A percentile compares a stretch with the other conserved stretches of the same genome.
phyloP scores from a whole-genome alignment of 2,888 invertebrate species.

The Andrena praecox region DNA sequence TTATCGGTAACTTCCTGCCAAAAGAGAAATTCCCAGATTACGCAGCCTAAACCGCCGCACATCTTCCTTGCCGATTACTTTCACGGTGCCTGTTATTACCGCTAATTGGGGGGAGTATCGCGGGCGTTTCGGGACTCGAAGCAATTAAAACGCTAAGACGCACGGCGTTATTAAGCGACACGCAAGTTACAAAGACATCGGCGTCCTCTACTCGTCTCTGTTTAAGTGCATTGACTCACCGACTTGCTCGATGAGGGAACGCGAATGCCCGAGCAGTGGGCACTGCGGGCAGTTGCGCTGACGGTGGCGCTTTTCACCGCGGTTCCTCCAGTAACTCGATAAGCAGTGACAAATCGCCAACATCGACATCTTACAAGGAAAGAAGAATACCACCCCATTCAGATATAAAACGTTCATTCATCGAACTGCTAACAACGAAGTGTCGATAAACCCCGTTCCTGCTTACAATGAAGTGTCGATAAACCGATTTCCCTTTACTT shows the following conservation, averaged over 20 bases:
- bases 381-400: too few relatives aligned
- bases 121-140: neutral
- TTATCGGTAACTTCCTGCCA: too few relatives aligned
- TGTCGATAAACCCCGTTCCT: too few relatives aligned
- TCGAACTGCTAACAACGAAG: neutral
- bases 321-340: conserved; percentile 12
- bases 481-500: too few relatives aligned
- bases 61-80: neutral
- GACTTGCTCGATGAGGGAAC: conserved; percentile 50
- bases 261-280: conserved; percentile 42
- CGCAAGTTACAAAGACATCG: conserved; percentile 7
- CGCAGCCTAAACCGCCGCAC: neutral
- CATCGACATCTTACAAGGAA: too few relatives aligned
- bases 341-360: too few relatives aligned
- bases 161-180: neutral
- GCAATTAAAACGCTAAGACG: conserved; percentile 22
- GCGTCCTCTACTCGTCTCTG: neutral
- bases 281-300: conserved; percentile 28
- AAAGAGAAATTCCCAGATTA: too few relatives aligned
- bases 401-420: neutral
- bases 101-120: conserved; percentile 17
- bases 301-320: conserved; percentile 29
- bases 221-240: conserved; percentile 46
- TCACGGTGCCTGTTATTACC: conserved; percentile 10
- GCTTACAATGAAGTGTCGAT: too few relatives aligned